phyloP scores from a whole-genome alignment of 1,140 invertebrate species.

The Drosophila subpulchrella region DNA sequence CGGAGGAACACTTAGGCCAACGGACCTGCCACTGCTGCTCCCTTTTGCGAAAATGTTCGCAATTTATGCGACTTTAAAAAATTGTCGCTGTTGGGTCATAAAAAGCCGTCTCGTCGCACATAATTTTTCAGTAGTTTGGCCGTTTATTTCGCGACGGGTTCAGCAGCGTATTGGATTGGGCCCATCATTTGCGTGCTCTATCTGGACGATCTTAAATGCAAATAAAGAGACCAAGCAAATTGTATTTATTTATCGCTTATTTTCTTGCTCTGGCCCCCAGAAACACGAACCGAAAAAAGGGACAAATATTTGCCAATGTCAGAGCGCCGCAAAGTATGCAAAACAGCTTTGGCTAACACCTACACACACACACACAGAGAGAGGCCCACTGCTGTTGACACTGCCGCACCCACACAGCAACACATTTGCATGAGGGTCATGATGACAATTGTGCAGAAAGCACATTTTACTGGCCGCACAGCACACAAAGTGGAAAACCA shows the following conservation, averaged over 20 bases:
- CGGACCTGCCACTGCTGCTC: neutral
- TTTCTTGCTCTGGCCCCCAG: conserved; percentile 57
- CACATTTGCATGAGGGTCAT: conserved; percentile 66
- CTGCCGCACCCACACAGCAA: conserved; percentile 6
- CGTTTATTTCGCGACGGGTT: conserved; percentile 30
- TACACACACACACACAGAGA: conserved; percentile 33
- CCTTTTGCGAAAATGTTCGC: conserved; percentile 11
- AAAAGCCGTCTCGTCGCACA: conserved; percentile 45
- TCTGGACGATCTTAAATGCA: conserved; percentile 75
- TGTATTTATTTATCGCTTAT: conserved; percentile 83
- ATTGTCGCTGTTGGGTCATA: conserved; percentile 28
- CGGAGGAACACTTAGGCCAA: conserved; percentile 34
- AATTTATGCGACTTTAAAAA: conserved; percentile 63
- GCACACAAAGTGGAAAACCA: conserved; percentile 69
- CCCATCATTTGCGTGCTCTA: conserved; percentile 71
- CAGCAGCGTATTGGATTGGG: conserved; percentile 10
- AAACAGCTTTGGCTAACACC: conserved; percentile 76
- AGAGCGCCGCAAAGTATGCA: conserved; percentile 75
- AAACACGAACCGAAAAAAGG: conserved; percentile 57
- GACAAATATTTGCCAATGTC: conserved; percentile 79
- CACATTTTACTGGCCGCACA: conserved; percentile 55
- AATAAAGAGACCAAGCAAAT: conserved; percentile 75
- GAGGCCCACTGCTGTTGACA: conserved; percentile 42
- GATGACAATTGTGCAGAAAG: conserved; percentile 78
- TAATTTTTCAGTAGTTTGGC: conserved; percentile 62